Conservation (phyloP, 2,113 vertebrate genomes). For the Pituophis catenifer region DNA sequence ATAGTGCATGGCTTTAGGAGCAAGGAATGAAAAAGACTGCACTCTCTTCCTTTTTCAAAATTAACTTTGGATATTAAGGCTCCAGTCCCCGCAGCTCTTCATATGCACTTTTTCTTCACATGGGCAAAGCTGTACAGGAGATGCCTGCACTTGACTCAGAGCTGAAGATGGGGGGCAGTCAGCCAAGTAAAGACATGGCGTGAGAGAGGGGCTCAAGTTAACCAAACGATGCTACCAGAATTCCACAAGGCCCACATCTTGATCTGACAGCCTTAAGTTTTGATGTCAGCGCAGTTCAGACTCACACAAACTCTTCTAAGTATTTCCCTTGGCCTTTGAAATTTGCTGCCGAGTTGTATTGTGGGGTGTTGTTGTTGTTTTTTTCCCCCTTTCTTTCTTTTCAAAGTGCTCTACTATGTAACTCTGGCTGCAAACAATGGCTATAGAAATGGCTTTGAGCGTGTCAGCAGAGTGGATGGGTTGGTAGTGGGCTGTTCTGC, state of each 20-base stretch:
- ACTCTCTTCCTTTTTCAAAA: not conserved
- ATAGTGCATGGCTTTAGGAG: not conserved
- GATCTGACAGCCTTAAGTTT: not conserved
- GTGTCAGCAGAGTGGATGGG: constrained; percentile 1
- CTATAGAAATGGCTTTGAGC: constrained; percentile 20
- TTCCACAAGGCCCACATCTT: not conserved
- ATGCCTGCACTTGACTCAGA: not conserved
- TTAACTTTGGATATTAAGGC: not conserved
- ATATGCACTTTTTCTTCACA: not conserved
- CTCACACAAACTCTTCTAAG: not conserved
- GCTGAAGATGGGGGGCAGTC: not conserved
- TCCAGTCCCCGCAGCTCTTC: not conserved
- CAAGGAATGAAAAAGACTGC: not conserved
- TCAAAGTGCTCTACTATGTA: not conserved
- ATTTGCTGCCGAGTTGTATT: not conserved
- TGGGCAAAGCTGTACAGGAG: not conserved
- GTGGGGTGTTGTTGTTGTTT: not conserved
- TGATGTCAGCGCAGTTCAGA: not conserved
- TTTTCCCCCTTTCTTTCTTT: not conserved
- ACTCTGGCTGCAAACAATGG: constrained; percentile 26
- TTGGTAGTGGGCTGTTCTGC: constrained; percentile 24
- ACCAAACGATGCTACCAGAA: not conserved
- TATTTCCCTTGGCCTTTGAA: constrained; percentile 15
- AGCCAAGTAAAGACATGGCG: too few relatives aligned
- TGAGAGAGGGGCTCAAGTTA: not conserved